Percentiles rank a stretch among this genome's conserved stretches.
Evolutionary conservation across 1,140 invertebrate species (phyloP).

Genomic region (Apis florea): DNA sequence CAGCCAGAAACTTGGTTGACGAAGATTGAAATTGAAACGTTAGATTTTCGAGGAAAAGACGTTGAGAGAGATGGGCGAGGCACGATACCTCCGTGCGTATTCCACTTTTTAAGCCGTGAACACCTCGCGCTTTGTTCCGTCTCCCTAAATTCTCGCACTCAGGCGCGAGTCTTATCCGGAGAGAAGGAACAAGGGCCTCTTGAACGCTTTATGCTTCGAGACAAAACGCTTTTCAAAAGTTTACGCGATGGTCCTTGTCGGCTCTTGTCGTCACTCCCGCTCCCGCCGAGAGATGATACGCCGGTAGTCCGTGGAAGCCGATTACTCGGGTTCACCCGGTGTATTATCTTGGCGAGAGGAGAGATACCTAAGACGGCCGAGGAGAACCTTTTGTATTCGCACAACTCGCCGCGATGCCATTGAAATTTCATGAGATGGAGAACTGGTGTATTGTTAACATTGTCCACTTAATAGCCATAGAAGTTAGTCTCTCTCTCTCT

Average conservation of each 20-base stretch:
- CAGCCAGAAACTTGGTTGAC: background rate
- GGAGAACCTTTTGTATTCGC: constrained; percentile 43
- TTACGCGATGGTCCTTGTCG: constrained; percentile 48
- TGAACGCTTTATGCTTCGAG: constrained; percentile 47
- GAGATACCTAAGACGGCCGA: constrained; percentile 29
- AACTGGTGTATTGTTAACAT: constrained; percentile 49
- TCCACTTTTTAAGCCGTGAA: background rate
- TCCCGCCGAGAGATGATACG: constrained; percentile 43
- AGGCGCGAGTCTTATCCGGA: constrained; percentile 37
- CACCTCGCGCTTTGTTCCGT: constrained; percentile 28
- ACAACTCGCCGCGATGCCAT: constrained; percentile 40
- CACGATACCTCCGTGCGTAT: background rate
- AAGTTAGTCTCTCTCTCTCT: background rate
- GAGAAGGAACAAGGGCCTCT: constrained; percentile 24
- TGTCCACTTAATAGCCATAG: constrained; percentile 60
- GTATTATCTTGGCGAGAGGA: constrained; percentile 42
- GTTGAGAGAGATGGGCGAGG: no score
- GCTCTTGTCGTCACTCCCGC: constrained; percentile 10
- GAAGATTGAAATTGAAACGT: background rate
- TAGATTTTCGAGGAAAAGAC: background rate
- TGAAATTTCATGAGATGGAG: constrained; percentile 59
- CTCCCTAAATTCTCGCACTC: constrained; percentile 50
- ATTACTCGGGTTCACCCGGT: constrained; percentile 48
- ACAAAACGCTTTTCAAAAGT: constrained; percentile 55
- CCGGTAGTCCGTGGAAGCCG: constrained; percentile 41